Evolutionary conservation across 35 echinoderm and acorn worm species (phyloP).

Genomic region (Patiria miniata): DNA sequence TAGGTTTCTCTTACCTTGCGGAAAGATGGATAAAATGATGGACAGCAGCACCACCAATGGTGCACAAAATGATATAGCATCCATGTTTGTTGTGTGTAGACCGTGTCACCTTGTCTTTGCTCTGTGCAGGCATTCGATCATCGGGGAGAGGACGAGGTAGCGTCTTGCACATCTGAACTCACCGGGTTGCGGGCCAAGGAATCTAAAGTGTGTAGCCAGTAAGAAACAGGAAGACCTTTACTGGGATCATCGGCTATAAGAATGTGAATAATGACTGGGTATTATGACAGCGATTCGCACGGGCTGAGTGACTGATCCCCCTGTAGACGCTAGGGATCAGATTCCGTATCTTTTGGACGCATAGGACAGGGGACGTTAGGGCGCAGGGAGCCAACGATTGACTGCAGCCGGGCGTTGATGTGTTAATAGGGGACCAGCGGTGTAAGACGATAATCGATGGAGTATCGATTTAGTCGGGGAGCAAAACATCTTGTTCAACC

Average conservation of each 20-base stretch:
- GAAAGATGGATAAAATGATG: neutral
- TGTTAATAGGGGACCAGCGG: neutral
- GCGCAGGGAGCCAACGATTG: neutral
- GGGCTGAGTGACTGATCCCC: conserved; percentile 13
- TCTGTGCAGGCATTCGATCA: neutral
- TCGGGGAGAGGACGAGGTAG: neutral
- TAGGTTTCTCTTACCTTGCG: neutral
- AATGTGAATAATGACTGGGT: conserved; percentile 23
- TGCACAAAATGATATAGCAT: conserved; percentile 25
- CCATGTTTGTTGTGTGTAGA: neutral
- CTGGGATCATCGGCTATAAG: neutral
- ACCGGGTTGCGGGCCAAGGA: neutral
- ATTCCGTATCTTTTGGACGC: neutral
- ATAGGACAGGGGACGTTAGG: neutral
- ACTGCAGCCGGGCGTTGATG: neutral
- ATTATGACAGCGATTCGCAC: neutral
- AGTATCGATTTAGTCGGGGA: neutral
- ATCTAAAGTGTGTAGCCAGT: neutral
- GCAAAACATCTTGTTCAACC: conserved; percentile 21
- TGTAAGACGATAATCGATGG: conserved; percentile 3
- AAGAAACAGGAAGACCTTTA: conserved; percentile 15
- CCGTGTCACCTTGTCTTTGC: conserved; percentile 9
- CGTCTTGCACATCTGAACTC: conserved; percentile 12
- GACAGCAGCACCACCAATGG: neutral
- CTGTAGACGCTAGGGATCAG: neutral